Base-by-base conservation (phyloP, 2,888 invertebrate species). In the Hecatera dysodea region DNA sequence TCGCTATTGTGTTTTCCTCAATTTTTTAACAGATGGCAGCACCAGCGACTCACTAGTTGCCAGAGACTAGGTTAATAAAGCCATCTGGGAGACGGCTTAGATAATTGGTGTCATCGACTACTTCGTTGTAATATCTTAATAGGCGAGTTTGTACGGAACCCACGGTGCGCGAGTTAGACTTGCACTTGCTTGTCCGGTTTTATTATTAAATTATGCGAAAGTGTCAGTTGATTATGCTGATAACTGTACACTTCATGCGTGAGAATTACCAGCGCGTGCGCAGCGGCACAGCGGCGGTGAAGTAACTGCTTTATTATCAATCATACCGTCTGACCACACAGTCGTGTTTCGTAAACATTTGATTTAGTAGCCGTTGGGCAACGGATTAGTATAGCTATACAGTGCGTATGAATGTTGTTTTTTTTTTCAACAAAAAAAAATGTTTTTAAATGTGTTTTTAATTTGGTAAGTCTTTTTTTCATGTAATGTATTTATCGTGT, bases 251-350 rank as follows among this genome's bases (percentile, higher is more conserved):
- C 15, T 7, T 33, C 24, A 55, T 29, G 75, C 52, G 44, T 44
- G 22, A 24, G 29, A n/a, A 53, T 29, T 8, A 39, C 67, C n/a
- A 55, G 75, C 67, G 70, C 64, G 50, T 24, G 78, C 66, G 78
- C 66, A 52, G 42, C 59, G 11, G 65, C 75, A 64, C 82, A 74
- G 72, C 63, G 46, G 42, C 59, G 11, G 65, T 78, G 66, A 82
- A 72, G 72, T 50, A 71, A 48, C 70, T 70, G 74, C 78, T 68
- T 74, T 84, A 82, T 46, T 86, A 76, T 44, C 52, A 75, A 57
- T 77, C 80, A 63, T 77, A 76, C 66, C 66, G 76, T 55, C 75
- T 15, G n/a, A 36, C 24, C 22, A 29, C 7, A 61, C 44, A n/a
- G 82, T 64, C 60, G 82, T 61, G 53, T 81, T 67, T 36, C 65